Percentiles rank a stretch among this genome's conserved stretches.
Evolutionary conservation across 2,113 vertebrate genomes (phyloP).

Genomic region (Hylia prasina): DNA sequence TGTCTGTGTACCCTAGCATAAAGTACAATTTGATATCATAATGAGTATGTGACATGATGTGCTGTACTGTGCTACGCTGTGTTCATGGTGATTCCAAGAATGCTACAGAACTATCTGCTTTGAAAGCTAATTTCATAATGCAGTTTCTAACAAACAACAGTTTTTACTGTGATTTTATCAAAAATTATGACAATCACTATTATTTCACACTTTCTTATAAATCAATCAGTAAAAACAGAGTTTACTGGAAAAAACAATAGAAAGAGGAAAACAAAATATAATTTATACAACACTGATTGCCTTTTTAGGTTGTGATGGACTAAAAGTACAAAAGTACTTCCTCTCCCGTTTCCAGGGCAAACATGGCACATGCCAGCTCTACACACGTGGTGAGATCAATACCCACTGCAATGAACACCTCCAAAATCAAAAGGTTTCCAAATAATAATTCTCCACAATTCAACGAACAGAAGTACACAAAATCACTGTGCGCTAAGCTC

Average conservation of each 20-base stretch:
- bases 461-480: background rate
- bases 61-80: fast-evolving
- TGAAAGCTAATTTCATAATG: background rate
- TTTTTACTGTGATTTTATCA: background rate
- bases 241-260: background rate
- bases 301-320: background rate
- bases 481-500: background rate
- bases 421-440: background rate
- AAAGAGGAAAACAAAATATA: background rate
- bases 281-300: background rate
- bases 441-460: background rate
- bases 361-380: background rate
- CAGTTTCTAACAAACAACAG: background rate
- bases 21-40: conserved; percentile 12
- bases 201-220: background rate
- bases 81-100: background rate
- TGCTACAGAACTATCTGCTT: background rate
- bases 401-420: background rate
- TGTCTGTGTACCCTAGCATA: background rate
- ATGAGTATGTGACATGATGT: background rate
- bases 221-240: background rate
- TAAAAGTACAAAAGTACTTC: background rate
- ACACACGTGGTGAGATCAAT: background rate
- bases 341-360: background rate
- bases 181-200: background rate